Evolutionary conservation across 2,113 vertebrate genomes (phyloP).

Genomic region (Formicarius rufipectus): DNA sequence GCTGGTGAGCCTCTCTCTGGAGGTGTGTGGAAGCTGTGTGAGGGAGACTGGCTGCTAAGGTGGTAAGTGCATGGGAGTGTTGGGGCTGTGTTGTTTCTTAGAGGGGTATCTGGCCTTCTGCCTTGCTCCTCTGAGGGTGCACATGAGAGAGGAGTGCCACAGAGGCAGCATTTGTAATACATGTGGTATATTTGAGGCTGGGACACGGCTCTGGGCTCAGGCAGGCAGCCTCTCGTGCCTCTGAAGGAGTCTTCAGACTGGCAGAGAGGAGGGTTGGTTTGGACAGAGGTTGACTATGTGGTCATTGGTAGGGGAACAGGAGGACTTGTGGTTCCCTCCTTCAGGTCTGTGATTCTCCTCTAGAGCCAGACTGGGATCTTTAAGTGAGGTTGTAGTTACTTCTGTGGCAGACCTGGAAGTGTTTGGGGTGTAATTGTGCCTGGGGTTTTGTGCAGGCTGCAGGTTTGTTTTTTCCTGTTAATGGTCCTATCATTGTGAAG

Average conservation of each 20-base stretch:
- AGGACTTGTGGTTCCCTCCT: neutral
- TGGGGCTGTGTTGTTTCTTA: accelerated
- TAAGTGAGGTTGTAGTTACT: neutral
- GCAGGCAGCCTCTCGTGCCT: neutral
- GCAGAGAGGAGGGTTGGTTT: neutral
- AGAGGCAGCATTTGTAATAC: neutral
- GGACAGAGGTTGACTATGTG: neutral
- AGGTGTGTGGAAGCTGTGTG: accelerated
- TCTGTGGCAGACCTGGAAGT: neutral
- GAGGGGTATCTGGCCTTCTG: neutral
- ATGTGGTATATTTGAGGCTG: neutral
- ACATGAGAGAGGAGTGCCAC: accelerated
- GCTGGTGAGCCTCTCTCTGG: neutral
- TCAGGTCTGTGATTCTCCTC: neutral
- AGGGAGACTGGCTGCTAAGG: accelerated
- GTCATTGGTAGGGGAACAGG: neutral
- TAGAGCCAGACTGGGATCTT: neutral
- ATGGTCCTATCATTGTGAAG: too few species aligned
- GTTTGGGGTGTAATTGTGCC: neutral
- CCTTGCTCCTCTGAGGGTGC: accelerated
- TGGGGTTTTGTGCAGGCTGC: neutral
- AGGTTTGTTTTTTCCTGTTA: accelerated
- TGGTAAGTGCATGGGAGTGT: accelerated
- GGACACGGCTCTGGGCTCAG: neutral
- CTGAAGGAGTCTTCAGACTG: neutral